Conservation (phyloP, 2,113 vertebrate genomes). For the Cariama cristata region DNA sequence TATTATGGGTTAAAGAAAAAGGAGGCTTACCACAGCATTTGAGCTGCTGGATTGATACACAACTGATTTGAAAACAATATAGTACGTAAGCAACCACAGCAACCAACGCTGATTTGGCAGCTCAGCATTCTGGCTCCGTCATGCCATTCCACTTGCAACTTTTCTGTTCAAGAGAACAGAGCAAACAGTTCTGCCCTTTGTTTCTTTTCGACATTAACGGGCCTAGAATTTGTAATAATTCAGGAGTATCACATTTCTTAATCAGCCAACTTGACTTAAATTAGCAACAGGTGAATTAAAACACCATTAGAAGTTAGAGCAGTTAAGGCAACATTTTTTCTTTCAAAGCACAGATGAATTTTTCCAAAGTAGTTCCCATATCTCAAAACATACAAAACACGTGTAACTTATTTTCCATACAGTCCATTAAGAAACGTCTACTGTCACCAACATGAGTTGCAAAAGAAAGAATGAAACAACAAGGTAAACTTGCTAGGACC, state of each 20-base stretch:
- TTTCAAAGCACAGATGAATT: neutral
- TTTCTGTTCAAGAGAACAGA: neutral
- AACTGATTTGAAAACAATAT: neutral
- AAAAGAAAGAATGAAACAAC: neutral
- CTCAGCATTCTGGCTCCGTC: neutral
- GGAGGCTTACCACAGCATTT: neutral
- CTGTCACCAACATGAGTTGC: neutral
- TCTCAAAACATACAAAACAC: neutral
- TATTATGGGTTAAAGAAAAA: slow-evolving; percentile 2
- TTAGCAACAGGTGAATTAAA: neutral
- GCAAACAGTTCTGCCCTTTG: neutral
- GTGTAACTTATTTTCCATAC: neutral
- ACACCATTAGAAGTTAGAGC: neutral
- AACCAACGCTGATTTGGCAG: neutral
- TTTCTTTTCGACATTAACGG: neutral
- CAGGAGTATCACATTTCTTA: neutral
- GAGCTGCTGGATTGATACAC: neutral
- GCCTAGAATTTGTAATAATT: neutral
- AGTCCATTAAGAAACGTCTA: neutral
- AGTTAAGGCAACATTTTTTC: neutral
- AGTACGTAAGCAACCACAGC: slow-evolving; percentile 27
- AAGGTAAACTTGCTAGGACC: neutral
- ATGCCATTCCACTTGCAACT: neutral
- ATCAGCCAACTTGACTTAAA: neutral
- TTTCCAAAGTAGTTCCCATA: neutral